phyloP scores from a whole-genome alignment of 2,888 invertebrate species.

The Anoplius nigerrimus region DNA sequence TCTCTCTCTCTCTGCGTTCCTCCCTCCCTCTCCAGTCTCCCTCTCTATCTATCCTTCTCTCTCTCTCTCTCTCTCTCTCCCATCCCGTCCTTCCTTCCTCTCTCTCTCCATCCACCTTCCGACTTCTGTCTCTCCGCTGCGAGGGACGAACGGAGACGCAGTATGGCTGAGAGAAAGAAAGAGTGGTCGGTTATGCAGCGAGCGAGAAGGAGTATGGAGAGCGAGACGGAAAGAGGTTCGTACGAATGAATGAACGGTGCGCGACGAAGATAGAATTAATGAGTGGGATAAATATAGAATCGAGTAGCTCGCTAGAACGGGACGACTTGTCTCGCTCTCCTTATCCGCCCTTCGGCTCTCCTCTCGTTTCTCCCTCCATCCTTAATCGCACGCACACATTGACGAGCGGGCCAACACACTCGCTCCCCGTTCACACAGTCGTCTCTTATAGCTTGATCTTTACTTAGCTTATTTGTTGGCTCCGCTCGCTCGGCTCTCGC shows the following conservation, averaged over 20 bases:
- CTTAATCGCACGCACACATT: constrained; percentile 29
- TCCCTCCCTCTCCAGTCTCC: too few relatives aligned
- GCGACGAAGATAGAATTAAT: constrained; percentile 67
- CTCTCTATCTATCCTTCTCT: too few relatives aligned
- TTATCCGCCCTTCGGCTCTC: not conserved
- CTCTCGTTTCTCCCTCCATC: constrained; percentile 39
- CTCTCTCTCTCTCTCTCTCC: too few relatives aligned
- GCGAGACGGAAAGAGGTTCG: constrained; percentile 47
- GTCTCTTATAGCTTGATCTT: constrained; percentile 29
- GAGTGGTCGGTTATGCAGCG: constrained; percentile 6
- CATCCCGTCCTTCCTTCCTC: too few relatives aligned
- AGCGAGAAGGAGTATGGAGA: constrained; percentile 9
- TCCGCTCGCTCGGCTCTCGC: constrained; percentile 16
- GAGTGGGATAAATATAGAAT: constrained; percentile 70
- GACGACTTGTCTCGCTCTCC: constrained; percentile 40
- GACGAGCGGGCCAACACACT: constrained; percentile 16
- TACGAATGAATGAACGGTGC: constrained; percentile 68
- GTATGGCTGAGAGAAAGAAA: constrained; percentile 35
- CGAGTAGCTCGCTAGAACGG: constrained; percentile 61
- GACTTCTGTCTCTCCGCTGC: constrained; percentile 38
- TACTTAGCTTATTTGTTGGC: constrained; percentile 7
- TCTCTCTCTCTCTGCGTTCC: too few relatives aligned
- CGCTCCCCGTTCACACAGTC: constrained; percentile 29
- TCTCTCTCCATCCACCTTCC: too few relatives aligned
- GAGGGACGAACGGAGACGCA: constrained; percentile 67